Conservation (phyloP, 2,888 invertebrate genomes). For the Melinaea menophilus region DNA sequence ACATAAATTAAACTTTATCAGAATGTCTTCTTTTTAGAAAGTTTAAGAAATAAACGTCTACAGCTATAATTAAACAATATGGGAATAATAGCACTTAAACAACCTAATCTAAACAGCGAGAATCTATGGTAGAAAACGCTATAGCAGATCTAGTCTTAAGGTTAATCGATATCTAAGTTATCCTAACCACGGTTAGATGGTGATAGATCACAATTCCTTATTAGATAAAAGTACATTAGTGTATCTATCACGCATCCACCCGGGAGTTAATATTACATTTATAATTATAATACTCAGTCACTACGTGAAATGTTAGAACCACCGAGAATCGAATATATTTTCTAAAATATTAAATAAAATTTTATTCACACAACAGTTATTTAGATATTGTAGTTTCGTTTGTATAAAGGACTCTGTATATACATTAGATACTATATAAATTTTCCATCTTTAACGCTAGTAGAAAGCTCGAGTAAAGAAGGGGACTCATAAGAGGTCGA, state of each 20-base stretch:
- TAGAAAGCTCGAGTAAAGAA: constrained; percentile 74
- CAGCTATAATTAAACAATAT: constrained; percentile 5
- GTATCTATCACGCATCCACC: background rate
- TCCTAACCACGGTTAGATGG: constrained; percentile 18
- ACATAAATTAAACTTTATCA: constrained; percentile 1
- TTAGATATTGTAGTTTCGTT: constrained; percentile 22
- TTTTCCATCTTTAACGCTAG: constrained; percentile 52
- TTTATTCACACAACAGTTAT: constrained; percentile 20
- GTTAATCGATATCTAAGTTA: constrained; percentile 23
- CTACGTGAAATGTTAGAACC: constrained; percentile 35
- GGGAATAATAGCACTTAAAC: constrained; percentile 3
- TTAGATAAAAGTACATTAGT: background rate
- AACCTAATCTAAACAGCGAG: background rate
- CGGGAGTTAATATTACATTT: background rate
- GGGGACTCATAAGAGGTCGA: constrained; percentile 69
- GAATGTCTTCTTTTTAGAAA: too few species aligned
- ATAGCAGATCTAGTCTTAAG: constrained; percentile 22
- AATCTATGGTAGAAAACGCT: constrained; percentile 14
- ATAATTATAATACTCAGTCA: constrained; percentile 22
- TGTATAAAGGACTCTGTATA: constrained; percentile 38
- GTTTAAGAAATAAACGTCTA: background rate
- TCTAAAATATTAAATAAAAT: constrained; percentile 14
- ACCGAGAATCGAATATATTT: background rate
- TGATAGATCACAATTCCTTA: background rate
- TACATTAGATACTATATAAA: constrained; percentile 37